phyloP scores from a whole-genome alignment of 2,888 invertebrate species.

The Homarus gammarus region DNA sequence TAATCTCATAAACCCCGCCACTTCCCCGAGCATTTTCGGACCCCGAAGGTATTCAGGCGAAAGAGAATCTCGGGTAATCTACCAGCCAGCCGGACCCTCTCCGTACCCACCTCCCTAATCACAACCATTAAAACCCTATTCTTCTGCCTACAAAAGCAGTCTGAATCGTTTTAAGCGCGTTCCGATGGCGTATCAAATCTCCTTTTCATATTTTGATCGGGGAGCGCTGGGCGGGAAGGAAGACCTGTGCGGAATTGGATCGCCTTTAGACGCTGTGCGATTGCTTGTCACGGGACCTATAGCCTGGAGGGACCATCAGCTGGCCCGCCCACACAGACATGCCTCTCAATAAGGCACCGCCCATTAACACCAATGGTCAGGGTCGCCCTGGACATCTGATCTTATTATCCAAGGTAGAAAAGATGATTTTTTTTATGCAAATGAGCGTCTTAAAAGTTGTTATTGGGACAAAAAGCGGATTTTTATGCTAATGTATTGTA shows the following conservation, averaged over 20 bases:
- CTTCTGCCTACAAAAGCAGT: background rate
- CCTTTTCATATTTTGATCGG: conserved; percentile 5
- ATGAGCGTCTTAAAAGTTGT: no score
- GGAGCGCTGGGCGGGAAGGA: background rate
- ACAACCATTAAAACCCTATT: background rate
- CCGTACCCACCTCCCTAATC: background rate
- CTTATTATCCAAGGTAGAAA: background rate
- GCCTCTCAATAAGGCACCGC: no score
- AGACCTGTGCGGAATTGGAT: background rate
- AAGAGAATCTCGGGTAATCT: no score
- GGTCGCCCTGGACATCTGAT: no score
- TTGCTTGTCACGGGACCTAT: background rate
- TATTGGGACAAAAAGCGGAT: no score
- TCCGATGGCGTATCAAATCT: background rate
- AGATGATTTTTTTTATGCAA: no score
- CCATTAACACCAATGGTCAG: no score
- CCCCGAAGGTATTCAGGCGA: no score
- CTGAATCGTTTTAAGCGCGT: conserved; percentile 10
- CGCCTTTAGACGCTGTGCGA: background rate
- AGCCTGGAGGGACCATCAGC: background rate
- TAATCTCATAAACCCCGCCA: no score
- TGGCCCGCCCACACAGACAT: conserved; percentile 4
- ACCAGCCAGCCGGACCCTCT: no score
- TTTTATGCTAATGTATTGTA: background rate
- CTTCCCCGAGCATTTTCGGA: no score